Percentiles rank a stretch among this genome's conserved stretches.
These are phyloP conservation scores for Stomorhina lunata DNA, from an alignment of 2,888 invertebrate species.

Conservation along the genomic window DNA sequence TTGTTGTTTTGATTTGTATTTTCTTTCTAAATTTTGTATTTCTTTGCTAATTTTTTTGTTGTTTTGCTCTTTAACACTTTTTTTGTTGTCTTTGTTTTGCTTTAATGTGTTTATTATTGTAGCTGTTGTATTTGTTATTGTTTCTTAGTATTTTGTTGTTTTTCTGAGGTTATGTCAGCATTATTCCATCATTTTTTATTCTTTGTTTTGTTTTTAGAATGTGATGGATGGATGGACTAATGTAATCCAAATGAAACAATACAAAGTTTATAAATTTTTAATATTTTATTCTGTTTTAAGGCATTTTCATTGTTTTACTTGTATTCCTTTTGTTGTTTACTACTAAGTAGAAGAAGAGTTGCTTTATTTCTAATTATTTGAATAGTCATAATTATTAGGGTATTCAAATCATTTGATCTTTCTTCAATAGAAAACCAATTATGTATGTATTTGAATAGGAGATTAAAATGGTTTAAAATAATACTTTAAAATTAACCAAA, in stretches of 20 bases:
- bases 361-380: slow-evolving; percentile 30
- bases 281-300: slow-evolving; percentile 1
- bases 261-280: background rate
- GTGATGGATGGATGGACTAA: too few relatives aligned
- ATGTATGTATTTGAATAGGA: too few relatives aligned
- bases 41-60: slow-evolving; percentile 18
- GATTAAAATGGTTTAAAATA: too few relatives aligned
- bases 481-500: too few relatives aligned
- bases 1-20: background rate
- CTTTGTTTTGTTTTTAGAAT: background rate
- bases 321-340: background rate
- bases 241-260: slow-evolving; percentile 23
- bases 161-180: slow-evolving; percentile 57
- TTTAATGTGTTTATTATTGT: background rate
- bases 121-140: too few relatives aligned
- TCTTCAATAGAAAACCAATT: too few relatives aligned
- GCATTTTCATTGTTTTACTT: background rate
- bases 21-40: slow-evolving; percentile 12
- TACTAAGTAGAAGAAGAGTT: background rate
- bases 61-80: background rate
- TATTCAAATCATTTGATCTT: too few relatives aligned
- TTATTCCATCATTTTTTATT: slow-evolving; percentile 8
- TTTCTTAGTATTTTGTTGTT: slow-evolving; percentile 38
- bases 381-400: too few relatives aligned
- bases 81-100: background rate